Evolutionary conservation across 2,797 vertebrate species (phyloP), one percentile per base, ranked within the genome.

Genomic region (Propithecus deckenii): DNA sequence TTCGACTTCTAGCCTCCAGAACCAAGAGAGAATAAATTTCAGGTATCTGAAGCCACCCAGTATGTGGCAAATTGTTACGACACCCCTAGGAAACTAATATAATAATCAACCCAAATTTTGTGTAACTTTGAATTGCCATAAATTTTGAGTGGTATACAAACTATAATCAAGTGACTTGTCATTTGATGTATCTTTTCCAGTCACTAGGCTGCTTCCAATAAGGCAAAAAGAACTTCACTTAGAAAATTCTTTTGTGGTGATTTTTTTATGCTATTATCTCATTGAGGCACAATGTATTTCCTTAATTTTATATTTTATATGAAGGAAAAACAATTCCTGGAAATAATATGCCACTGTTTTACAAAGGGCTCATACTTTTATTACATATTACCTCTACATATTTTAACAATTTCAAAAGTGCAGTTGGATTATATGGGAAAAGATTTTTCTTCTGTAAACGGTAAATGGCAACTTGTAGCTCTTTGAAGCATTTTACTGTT

Each of bases 361-460:
- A 96, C 1, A 75, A 93, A 25, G 32, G 12, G 43, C 63, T 86
- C 63, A 38, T 0, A 0, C 22, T 86, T 84, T 97, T 94, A 50
- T 96, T 95, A 72, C 52, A 97, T 13, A 97, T 94, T 6, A 46
- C 76, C 72, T 99, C 97, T 61, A 99, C 18, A 2, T 98, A 97
- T 65, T 61, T 97, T n/a, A 99, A 97, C 6, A 99, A 99, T 96
- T 99, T 99, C 30, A 99, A 90, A 83, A 99, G 99, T 0, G 99
- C 99, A 1, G 98, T 98, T 0, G 99, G 99, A 92, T 99, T 99
- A 97, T 99, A 99, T 0, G 99, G 99, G 96, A 99, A 99, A 74
- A 99, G 99, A 57, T 98, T 98, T 98, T 98, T 99, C 43, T 95
- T 97, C 46, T 99, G 99, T 95, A 99, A 98, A 97, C 98, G 99